Evolutionary conservation across 2,888 invertebrate species (phyloP).

Genomic region (Choreutis nemorana): DNA sequence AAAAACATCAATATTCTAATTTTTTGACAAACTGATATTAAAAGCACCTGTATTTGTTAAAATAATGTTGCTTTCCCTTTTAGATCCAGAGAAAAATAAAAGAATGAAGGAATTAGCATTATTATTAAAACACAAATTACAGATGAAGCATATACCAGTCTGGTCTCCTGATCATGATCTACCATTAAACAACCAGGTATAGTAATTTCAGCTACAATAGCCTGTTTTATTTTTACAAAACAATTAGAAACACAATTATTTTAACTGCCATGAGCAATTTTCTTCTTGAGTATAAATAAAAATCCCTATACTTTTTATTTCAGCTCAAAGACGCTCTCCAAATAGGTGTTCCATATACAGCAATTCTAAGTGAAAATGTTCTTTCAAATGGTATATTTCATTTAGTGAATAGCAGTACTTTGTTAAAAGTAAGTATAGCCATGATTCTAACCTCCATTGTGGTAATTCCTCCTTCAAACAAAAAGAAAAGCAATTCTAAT

Average conservation of each 20-base stretch:
- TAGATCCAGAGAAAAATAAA: neutral
- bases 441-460: too few species aligned
- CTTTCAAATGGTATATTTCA: conserved; percentile 75
- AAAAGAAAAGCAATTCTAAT: too few species aligned
- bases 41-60: too few species aligned
- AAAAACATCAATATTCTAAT: too few species aligned
- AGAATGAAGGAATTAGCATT: conserved; percentile 24
- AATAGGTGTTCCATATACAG: conserved; percentile 76
- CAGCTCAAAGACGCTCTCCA: conserved; percentile 44
- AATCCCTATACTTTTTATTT: conserved; percentile 2
- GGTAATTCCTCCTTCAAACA: too few species aligned
- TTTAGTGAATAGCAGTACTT: conserved; percentile 71
- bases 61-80: too few species aligned
- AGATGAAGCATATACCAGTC: conserved; percentile 29
- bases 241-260: neutral
- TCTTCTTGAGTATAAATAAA: neutral
- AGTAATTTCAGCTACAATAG: neutral
- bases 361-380: conserved; percentile 73
- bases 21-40: too few species aligned
- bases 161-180: conserved; percentile 34
- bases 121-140: conserved; percentile 28
- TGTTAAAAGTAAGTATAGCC: conserved; percentile 64
- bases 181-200: conserved; percentile 31
- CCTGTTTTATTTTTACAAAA: neutral
- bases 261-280: too few species aligned